Percentiles rank a stretch among this genome's conserved stretches.
phyloP scores from a whole-genome alignment of 1,140 invertebrate species.

The Macrostomum lignano region DNA sequence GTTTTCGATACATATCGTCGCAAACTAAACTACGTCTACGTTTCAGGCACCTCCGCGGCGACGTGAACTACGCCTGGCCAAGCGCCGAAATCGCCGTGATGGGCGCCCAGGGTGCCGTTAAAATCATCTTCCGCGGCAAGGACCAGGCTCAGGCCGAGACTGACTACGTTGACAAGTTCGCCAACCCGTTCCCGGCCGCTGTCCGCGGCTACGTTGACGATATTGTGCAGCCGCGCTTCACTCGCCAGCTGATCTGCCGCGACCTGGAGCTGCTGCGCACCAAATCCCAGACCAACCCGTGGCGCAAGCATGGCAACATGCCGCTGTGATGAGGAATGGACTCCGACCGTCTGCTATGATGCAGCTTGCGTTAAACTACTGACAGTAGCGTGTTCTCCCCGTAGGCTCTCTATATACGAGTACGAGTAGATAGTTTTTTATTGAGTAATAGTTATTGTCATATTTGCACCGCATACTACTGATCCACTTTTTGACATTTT shows the following conservation, averaged over 20 bases:
- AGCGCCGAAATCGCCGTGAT: constrained; percentile 35
- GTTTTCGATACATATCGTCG: too few relatives aligned
- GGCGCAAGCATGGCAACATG: constrained; percentile 44
- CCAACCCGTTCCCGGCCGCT: constrained; percentile 42
- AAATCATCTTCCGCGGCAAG: constrained; percentile 36
- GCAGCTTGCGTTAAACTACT: too few relatives aligned
- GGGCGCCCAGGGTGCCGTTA: constrained; percentile 36
- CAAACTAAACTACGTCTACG: too few relatives aligned
- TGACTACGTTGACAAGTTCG: constrained; percentile 41
- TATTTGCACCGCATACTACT: too few relatives aligned
- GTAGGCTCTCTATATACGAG: too few relatives aligned
- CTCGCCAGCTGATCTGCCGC: constrained; percentile 34
- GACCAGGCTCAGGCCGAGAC: constrained; percentile 35
- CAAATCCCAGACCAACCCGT: constrained; percentile 35
- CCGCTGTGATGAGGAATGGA: constrained; percentile 29
- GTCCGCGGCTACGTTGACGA: constrained; percentile 40
- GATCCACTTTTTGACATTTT: too few relatives aligned
- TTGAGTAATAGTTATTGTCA: too few relatives aligned
- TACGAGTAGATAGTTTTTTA: too few relatives aligned
- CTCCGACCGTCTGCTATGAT: too few relatives aligned
- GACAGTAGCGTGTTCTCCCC: too few relatives aligned
- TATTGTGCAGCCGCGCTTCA: constrained; percentile 38
- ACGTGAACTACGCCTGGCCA: constrained; percentile 48
- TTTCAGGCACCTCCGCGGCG: constrained; percentile 34
- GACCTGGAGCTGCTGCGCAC: constrained; percentile 35